Conservation (phyloP, 2,888 invertebrate species). For the Epirrhoe tristata region DNA sequence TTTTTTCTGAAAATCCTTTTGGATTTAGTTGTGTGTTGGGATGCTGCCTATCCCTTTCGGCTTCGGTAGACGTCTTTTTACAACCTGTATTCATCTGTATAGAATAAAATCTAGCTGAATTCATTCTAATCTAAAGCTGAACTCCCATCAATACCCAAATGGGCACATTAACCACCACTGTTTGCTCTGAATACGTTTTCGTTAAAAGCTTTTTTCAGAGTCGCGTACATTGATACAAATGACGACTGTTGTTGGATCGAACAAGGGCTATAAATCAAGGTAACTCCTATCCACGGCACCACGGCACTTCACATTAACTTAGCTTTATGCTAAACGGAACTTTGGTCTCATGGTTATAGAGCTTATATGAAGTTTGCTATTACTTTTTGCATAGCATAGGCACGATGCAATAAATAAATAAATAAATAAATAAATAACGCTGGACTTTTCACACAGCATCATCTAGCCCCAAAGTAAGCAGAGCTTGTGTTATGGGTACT, state of each 20-base stretch:
- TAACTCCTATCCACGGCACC: constrained; percentile 8
- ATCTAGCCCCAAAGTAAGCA: too few species aligned
- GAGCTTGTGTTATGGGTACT: too few species aligned
- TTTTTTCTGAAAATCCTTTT: too few species aligned
- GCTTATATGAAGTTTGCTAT: too few species aligned
- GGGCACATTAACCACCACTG: constrained; percentile 55
- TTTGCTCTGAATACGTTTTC: constrained; percentile 64
- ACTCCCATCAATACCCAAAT: constrained; percentile 44
- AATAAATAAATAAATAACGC: too few species aligned
- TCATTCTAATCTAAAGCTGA: constrained; percentile 39
- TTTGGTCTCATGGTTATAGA: too few species aligned
- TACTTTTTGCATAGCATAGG: neutral
- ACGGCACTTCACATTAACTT: constrained; percentile 10
- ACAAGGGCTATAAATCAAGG: constrained; percentile 70
- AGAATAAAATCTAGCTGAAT: constrained; percentile 24
- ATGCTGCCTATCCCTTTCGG: too few species aligned
- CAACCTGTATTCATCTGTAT: neutral
- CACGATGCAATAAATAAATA: neutral
- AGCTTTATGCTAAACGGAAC: neutral
- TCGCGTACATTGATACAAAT: constrained; percentile 78
- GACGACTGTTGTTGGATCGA: constrained; percentile 66
- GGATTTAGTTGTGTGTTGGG: too few species aligned
- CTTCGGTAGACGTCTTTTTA: too few species aligned
- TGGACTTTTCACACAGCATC: too few species aligned
- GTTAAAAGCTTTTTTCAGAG: constrained; percentile 78